phyloP scores from a whole-genome alignment of 2,113 vertebrate genomes.

The Cairina moschata region DNA sequence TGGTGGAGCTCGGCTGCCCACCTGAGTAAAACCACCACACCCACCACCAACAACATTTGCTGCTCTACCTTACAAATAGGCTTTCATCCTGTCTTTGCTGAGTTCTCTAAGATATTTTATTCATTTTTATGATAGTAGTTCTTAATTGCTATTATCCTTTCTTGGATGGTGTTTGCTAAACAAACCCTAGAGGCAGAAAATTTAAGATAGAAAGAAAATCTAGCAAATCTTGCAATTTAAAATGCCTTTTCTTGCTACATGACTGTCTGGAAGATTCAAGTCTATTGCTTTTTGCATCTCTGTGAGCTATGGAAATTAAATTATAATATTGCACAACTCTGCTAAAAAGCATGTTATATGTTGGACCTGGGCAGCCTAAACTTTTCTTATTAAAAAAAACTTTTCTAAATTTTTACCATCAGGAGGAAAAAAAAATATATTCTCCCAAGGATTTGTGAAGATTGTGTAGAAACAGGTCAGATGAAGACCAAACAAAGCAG shows the following conservation, averaged over 20 bases:
- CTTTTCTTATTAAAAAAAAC: neutral
- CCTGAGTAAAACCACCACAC: no score
- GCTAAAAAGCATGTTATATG: neutral
- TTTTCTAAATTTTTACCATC: neutral
- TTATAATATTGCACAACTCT: neutral
- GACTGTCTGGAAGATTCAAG: neutral
- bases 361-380: neutral
- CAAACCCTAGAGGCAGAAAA: neutral
- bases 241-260: neutral
- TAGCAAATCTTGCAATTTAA: neutral
- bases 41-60: neutral
- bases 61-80: neutral
- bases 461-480: neutral
- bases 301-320: neutral
- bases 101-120: neutral
- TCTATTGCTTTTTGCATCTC: neutral
- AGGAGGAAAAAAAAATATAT: neutral
- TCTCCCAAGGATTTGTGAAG: neutral
- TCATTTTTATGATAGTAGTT: neutral
- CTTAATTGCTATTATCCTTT: neutral
- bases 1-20: no score
- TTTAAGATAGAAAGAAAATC: neutral
- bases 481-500: neutral
- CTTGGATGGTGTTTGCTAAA: neutral
- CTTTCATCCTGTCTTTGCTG: neutral